A percentile compares a stretch with the other conserved stretches of the same genome.
These are phyloP conservation scores for Callocephalon fimbriatum DNA, from an alignment of 2,113 vertebrate genomes.

Conservation along the genomic window DNA sequence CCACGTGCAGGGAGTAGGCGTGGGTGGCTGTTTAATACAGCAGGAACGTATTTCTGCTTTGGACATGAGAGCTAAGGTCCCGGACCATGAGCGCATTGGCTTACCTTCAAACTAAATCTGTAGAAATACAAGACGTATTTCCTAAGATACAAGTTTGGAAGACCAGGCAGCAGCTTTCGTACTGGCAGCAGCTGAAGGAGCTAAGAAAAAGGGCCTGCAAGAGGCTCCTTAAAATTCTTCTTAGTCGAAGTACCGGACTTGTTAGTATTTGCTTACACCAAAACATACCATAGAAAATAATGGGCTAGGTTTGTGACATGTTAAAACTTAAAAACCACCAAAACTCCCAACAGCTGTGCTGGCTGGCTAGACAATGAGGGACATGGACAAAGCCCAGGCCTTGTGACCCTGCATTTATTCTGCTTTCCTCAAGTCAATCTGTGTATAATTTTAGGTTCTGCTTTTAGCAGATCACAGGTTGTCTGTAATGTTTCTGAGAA, in stretches of 20 bases:
- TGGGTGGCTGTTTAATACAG: not conserved
- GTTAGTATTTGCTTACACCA: not conserved
- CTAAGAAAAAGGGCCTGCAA: not conserved
- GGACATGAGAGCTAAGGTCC: not conserved
- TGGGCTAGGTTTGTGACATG: not conserved
- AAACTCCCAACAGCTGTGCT: not conserved
- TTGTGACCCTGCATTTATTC: not conserved
- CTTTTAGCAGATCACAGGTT: not conserved
- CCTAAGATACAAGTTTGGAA: not conserved
- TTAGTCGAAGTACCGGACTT: not conserved
- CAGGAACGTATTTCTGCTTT: not conserved
- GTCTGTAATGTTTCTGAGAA: not conserved
- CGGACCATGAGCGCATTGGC: not conserved
- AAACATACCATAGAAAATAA: not conserved
- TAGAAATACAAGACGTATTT: not conserved
- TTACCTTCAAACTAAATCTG: not conserved
- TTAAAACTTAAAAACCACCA: not conserved
- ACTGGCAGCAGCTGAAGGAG: not conserved
- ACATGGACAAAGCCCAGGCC: not conserved
- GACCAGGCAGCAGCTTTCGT: not conserved
- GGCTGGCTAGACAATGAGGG: not conserved
- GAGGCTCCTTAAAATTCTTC: not conserved
- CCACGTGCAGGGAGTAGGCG: not conserved
- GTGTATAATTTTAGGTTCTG: constrained; percentile 3
- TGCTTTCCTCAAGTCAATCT: not conserved